Evolutionary conservation across 2,888 invertebrate species (phyloP), one percentile per base, ranked within the genome.

Genomic region (Clivina fossor): DNA sequence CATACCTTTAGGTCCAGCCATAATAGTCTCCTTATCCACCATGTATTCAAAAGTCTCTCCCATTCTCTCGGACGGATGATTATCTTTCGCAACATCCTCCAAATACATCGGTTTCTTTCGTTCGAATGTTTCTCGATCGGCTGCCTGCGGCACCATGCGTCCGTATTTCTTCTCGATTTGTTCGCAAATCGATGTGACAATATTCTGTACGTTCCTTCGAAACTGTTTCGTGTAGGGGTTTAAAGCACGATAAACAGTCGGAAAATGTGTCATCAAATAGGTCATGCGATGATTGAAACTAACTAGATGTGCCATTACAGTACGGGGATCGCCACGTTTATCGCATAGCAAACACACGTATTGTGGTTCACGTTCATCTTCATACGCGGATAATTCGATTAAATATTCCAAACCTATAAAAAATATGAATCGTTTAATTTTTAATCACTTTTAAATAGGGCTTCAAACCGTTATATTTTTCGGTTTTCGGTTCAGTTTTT

Each of bases 281-380:
- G 86, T 82, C 65, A 80, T 76, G 9, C 85, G 80, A 69, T 92
- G 91, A 72, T 85, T 84, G 71, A 84, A 85, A 69, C 89, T 88
- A 15, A 85, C 84, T 68, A 90, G 78, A 71, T 91, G 91, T 60
- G 84, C 83, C 71, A 90, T 78, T 62, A 90, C 88, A 46, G 88
- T 88, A 38, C 87, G 80, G 19, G 85, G 86, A 69, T 89, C 87
- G 30, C 90, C 89, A 63, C 85, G 84, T 71, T 89, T 90, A 66
- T 83, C 81, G 71, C 91, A 92, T 58, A 91, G 76, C 62, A 86
- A 79, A 74, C 91, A 92, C 46, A 84, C 77, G 72, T 91, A 91
- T 46, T 80, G 74, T 0, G 89, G 87, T 70, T 88, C 88, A 66
- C 80, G 78, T 60, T 82, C 81, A 4, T 78, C 73, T 64, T 82